Evolutionary conservation across 2,797 vertebrate species (phyloP).

Genomic region (Holocentrus rufus): DNA sequence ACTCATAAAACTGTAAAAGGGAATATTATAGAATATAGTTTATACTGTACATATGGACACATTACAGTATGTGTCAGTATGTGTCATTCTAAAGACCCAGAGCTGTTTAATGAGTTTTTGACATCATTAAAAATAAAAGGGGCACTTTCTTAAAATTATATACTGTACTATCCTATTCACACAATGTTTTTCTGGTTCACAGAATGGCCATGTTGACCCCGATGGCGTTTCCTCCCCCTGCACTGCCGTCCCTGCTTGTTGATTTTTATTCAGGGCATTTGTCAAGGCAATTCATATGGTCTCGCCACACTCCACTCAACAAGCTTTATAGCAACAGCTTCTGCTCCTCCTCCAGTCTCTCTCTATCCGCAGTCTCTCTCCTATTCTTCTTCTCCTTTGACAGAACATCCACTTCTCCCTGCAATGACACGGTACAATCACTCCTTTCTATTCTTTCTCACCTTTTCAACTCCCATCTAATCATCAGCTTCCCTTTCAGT

Average conservation of each 20-base stretch:
- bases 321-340: constrained; percentile 22
- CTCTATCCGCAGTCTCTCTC: background rate
- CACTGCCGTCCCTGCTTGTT: constrained; percentile 4
- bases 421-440: background rate
- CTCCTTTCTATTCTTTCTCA: constrained; percentile 24
- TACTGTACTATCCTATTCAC: constrained; percentile 27
- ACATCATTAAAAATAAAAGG: too few relatives aligned
- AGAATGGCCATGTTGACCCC: background rate
- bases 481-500: constrained; percentile 40
- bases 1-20: too few relatives aligned
- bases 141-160: too few relatives aligned
- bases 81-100: too few relatives aligned
- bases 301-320: constrained; percentile 41
- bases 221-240: constrained; percentile 9
- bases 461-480: constrained; percentile 39
- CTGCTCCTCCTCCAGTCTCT: background rate
- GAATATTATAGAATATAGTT: too few relatives aligned
- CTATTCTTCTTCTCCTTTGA: constrained; percentile 31
- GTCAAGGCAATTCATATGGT: constrained; percentile 27
- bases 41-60: too few relatives aligned
- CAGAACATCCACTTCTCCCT: constrained; percentile 27
- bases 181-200: constrained; percentile 7
- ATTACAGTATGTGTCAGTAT: too few relatives aligned
- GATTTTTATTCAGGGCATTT: constrained; percentile 29
- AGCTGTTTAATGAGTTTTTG: too few relatives aligned